Conservation (phyloP, 2,797 vertebrate genomes). For the Capromys pilorides region DNA sequence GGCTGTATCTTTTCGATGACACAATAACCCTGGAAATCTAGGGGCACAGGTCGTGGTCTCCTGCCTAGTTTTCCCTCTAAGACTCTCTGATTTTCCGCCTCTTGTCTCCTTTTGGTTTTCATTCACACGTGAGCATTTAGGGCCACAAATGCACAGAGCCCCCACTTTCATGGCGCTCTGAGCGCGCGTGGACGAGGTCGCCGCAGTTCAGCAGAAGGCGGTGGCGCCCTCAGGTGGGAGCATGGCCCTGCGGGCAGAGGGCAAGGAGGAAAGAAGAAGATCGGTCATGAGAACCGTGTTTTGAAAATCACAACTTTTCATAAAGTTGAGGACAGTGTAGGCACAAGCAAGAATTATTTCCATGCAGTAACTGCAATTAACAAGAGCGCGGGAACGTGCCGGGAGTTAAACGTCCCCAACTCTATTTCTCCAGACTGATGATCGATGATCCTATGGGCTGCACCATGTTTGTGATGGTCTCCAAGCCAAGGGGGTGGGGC, state of each 20-base stretch:
- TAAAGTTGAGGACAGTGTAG: not conserved
- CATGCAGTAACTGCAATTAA: not conserved
- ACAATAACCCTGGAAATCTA: not conserved
- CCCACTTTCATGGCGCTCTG: conserved; percentile 11
- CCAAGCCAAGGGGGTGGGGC: too few relatives aligned
- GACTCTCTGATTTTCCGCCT: not conserved
- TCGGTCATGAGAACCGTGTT: not conserved
- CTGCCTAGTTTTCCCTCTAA: not conserved
- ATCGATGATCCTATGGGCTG: not conserved
- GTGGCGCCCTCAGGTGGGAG: conserved; percentile 75
- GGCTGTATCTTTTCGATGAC: not conserved
- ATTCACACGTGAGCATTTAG: conserved; percentile 14
- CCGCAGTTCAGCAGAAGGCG: not conserved
- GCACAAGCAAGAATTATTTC: not conserved
- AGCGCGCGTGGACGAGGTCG: not conserved
- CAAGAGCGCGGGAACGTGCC: not conserved
- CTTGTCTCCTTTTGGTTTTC: not conserved
- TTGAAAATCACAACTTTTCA: not conserved
- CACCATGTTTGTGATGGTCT: not conserved
- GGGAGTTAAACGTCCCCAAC: not conserved
- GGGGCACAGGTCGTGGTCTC: not conserved
- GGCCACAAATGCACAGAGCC: conserved; percentile 62
- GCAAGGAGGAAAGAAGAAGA: not conserved
- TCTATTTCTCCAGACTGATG: not conserved
- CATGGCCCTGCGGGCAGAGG: not conserved